Conservation (phyloP, 1,140 invertebrate species). For the Propsilocerus akamusi region DNA sequence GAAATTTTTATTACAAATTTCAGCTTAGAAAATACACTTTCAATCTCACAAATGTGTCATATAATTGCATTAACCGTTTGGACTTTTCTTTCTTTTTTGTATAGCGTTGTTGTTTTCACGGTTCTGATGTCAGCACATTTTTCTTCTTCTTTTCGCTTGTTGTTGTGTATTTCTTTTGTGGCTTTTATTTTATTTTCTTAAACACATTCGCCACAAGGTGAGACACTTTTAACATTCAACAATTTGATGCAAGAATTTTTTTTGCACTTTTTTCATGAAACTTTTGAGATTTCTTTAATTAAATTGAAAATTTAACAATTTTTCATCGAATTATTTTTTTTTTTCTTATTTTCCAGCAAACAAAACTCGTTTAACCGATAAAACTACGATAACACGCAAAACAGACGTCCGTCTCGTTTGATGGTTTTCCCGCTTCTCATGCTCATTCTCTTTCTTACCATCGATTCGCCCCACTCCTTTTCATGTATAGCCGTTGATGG, state of each 20-base stretch:
- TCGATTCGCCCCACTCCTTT: not conserved
- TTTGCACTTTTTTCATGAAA: no score
- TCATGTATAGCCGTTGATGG: no score
- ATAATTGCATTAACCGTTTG: not conserved
- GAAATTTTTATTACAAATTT: no score
- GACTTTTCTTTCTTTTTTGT: not conserved
- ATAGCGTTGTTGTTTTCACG: not conserved
- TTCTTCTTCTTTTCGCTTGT: no score
- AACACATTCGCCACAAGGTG: not conserved
- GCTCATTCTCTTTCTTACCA: not conserved
- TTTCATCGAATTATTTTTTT: no score
- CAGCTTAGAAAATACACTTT: no score
- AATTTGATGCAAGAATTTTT: no score
- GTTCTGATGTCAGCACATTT: not conserved
- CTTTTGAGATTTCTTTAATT: no score
- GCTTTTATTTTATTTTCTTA: no score
- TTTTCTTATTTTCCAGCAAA: not conserved
- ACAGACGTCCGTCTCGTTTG: not conserved
- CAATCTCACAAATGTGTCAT: not conserved
- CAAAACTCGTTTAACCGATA: not conserved
- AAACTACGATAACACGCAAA: no score
- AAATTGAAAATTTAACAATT: no score
- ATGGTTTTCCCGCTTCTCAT: conserved; percentile 4
- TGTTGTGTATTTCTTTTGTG: no score
- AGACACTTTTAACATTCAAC: not conserved